Evolutionary conservation across 2,113 vertebrate species (phyloP).

Genomic region (Myiagra hebetior): DNA sequence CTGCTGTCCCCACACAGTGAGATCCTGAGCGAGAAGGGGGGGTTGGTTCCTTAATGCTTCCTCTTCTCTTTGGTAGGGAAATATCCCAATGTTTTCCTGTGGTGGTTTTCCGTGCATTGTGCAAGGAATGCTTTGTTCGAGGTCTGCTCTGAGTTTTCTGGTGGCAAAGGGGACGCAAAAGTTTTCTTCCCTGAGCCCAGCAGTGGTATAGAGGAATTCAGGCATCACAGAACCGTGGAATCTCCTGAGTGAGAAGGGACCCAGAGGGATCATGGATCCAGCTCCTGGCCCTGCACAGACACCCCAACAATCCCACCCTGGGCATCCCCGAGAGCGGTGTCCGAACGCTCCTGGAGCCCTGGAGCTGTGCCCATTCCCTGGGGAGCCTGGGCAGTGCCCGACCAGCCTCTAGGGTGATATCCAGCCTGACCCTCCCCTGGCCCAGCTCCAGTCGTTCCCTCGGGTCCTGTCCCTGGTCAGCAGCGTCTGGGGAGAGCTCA

Average conservation of each 20-base stretch:
- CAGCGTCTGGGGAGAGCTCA: background rate
- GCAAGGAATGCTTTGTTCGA: rapidly evolving
- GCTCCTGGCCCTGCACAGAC: background rate
- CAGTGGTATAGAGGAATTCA: background rate
- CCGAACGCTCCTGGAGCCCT: background rate
- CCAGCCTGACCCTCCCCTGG: background rate
- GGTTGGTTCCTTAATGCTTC: rapidly evolving
- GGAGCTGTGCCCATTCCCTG: background rate
- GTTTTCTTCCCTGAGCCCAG: background rate
- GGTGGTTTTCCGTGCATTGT: background rate
- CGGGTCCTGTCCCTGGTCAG: background rate
- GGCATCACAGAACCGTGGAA: background rate
- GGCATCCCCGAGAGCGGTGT: rapidly evolving
- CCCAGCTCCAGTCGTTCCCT: background rate
- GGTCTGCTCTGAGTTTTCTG: background rate
- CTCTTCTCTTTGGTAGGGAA: background rate
- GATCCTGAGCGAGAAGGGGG: background rate
- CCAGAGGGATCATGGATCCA: rapidly evolving
- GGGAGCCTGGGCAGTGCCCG: background rate
- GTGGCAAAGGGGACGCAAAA: background rate
- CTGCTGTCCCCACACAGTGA: background rate
- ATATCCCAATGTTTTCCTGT: background rate
- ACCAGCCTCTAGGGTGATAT: too few species aligned
- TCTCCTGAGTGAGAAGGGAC: background rate
- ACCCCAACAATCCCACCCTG: background rate